Evolutionary conservation across 1,140 invertebrate species (phyloP), one percentile per base, ranked within the genome.

Genomic region (Temnothorax nylanderi): DNA sequence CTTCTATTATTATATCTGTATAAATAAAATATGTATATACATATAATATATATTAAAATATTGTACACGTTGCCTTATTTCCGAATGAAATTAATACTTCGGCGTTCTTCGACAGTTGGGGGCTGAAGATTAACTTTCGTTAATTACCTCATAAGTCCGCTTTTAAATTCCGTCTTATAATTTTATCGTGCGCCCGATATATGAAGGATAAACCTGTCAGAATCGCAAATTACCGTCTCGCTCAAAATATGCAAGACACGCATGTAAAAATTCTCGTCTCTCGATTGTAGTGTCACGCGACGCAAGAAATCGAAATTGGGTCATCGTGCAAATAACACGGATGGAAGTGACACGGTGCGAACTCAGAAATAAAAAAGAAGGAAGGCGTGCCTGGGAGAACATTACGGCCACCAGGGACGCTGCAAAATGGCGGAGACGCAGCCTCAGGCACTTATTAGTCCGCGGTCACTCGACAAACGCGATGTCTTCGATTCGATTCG

Each of bases 401-500:
- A 81, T 71, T 72, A 72, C 37, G 58, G 75, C 37, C 65, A 56
- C 65, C 64, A 54, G n/a, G 34, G 77, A 69, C 62, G 34, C 49
- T 54, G 65, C 49, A 56, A 81, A 56, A 71, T 71, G 77, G 77
- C 62, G 37, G 41, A 47, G 26, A 62, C 11, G 21, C 26, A 44
- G 49, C 64, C 78, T 32, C 64, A 8, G 65, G 64, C 65, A 56
- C 21, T 81, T 81, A 81, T 81, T 81, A 81, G 65, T 81, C 56
- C 37, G 47, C 49, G 65, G 49, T 34, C 49, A 44, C 37, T 44
- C 78, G 49, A 54, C 51, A 81, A 81, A 71, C 16, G 64, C 34
- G 47, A 56, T 34, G 49, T 72, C 65, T 71, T 72, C 65, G 64
- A 37, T 56, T 81, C 16, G 49, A 56, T 56, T 69, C 65, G 41